Base-by-base conservation (phyloP, 2,113 vertebrate species). In the Axis porcinus region DNA sequence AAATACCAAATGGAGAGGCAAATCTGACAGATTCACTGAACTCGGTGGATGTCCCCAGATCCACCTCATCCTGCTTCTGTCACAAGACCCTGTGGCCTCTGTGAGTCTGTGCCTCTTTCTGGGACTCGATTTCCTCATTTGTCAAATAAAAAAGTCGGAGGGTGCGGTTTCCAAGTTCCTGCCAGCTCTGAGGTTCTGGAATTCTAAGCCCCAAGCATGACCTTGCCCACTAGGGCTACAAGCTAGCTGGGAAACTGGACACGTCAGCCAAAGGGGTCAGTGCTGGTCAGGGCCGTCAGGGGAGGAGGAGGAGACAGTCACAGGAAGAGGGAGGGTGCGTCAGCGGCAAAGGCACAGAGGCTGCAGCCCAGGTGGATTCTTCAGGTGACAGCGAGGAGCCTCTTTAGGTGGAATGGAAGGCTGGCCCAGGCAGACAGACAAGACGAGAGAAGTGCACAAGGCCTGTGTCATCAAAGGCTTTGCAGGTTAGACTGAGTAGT, bases 1-100 rank as follows among this genome's bases (percentile, higher is more conserved):
- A 97, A 81, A 67, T 27, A 19, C 5, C 30, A n/a, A 62, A 17
- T 36, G 19, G 11, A 86, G 55, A 94, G 36, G 36, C 33, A 94
- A 92, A 36, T 86, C 78, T 55, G 16, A 83, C 62, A 87, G 89
- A 52, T 30, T 89, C 54, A 36, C 16, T 47, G n/a, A 79, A 58
- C 6, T 62, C 62, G 13, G 11, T 33, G 9, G 36, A 30, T 36
- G 11, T 54, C 45, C 30, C 78, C 8, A 54, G 11, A 58, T n/a
- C 52, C 54, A 2, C n/a, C 55, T 17, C 23, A 25, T 55, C 9
- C 58, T 95, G 47, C 78, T 54, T 92, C 36, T 94, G 36, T 78
- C 84, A 50, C 7, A 30, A 13, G 4, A 60, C 83, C 52, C 76
- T 64, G 23, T 57, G 27, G 27, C 54, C 28, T 76, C 54, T 47